These are phyloP conservation scores for Bruchidius siliquastri DNA, from an alignment of 2,888 invertebrate species.

Conservation along the genomic window DNA sequence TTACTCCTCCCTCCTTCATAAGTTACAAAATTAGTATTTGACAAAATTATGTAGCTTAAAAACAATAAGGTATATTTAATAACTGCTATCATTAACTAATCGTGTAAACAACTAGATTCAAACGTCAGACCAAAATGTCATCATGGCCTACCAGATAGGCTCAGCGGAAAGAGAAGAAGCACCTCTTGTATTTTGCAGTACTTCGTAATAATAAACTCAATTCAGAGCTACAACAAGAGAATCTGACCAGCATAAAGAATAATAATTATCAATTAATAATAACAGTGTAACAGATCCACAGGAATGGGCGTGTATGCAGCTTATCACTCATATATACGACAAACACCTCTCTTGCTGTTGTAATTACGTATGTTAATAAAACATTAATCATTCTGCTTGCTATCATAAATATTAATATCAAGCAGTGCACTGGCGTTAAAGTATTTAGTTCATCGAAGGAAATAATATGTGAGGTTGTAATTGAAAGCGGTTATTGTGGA, in stretches of 20 bases:
- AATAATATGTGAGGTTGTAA: background rate
- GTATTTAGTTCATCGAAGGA: background rate
- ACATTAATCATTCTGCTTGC: background rate
- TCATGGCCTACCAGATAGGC: too few relatives aligned
- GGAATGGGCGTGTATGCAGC: background rate
- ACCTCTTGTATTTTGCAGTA: too few relatives aligned
- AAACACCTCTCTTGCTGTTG: background rate
- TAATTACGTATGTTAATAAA: background rate
- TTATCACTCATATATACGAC: background rate
- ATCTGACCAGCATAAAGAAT: background rate
- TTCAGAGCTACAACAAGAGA: too few relatives aligned
- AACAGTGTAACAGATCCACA: background rate
- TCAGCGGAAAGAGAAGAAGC: too few relatives aligned
- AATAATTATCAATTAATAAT: background rate
- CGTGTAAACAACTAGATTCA: too few relatives aligned
- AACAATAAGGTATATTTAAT: too few relatives aligned
- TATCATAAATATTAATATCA: background rate
- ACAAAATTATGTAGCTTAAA: too few relatives aligned
- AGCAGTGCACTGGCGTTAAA: background rate
- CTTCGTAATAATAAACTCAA: too few relatives aligned
- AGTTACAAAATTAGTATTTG: too few relatives aligned
- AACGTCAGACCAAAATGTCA: too few relatives aligned
- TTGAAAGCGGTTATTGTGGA: background rate
- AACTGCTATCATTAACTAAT: too few relatives aligned
- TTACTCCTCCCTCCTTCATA: too few relatives aligned